A percentile compares a stretch with the other conserved stretches of the same genome.
Evolutionary conservation across 2,113 vertebrate genomes (phyloP).

Genomic region (Tetrao urogallus): DNA sequence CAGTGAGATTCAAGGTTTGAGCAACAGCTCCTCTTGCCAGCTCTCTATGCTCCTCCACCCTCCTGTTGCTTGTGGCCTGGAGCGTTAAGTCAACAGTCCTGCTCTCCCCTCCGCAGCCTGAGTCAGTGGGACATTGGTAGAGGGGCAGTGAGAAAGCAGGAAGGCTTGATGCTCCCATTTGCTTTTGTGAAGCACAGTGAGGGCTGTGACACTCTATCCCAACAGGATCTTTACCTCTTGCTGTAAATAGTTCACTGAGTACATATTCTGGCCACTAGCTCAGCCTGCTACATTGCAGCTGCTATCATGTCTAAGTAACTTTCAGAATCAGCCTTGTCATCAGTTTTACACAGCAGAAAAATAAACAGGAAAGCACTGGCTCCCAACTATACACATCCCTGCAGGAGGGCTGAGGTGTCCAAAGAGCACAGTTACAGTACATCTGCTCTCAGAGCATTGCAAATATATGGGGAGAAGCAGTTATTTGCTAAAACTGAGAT

Average conservation of each 20-base stretch:
- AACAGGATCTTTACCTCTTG: slow-evolving; percentile 42
- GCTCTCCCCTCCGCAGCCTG: rapidly evolving
- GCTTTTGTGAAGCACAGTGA: background rate
- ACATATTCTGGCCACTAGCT: slow-evolving; percentile 19
- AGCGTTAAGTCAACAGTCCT: background rate
- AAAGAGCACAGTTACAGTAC: background rate
- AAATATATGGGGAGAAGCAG: background rate
- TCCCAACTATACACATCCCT: background rate
- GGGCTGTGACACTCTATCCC: slow-evolving; percentile 47
- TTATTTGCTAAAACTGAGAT: background rate
- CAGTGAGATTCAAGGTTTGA: background rate
- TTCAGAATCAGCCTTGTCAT: slow-evolving; percentile 54
- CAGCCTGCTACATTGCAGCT: slow-evolving; percentile 47
- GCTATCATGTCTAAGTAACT: slow-evolving; percentile 25
- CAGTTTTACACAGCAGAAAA: slow-evolving; percentile 55
- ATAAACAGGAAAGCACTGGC: background rate
- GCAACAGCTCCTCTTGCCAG: background rate
- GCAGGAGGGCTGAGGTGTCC: background rate
- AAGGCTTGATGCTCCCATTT: slow-evolving; percentile 30
- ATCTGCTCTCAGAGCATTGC: background rate
- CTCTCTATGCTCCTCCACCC: background rate
- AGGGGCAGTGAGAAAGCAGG: background rate
- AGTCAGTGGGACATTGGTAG: background rate
- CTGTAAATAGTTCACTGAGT: slow-evolving; percentile 61
- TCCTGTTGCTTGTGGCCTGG: background rate